These are phyloP conservation scores for Amblyjoppa proteus DNA, from an alignment of 2,888 invertebrate genomes.

Conservation along the genomic window DNA sequence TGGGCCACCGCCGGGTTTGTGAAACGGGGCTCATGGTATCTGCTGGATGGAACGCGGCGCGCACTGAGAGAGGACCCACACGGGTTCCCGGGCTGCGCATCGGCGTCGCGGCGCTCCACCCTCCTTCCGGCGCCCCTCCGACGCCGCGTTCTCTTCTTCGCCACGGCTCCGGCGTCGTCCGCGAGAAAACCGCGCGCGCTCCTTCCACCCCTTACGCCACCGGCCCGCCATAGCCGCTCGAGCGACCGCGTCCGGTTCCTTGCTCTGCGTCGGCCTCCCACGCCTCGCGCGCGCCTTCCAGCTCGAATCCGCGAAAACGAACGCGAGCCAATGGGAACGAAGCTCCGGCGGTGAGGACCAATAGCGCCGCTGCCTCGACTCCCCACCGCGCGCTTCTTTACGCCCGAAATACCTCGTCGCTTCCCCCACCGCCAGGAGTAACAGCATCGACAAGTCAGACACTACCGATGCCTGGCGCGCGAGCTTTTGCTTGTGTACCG, in stretches of 20 bases:
- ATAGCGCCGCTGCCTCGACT: conserved; percentile 47
- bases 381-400: conserved; percentile 58
- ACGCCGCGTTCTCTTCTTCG: conserved; percentile 25
- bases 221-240: conserved; percentile 22
- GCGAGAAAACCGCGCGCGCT: conserved; percentile 23
- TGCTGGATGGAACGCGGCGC: conserved; percentile 67
- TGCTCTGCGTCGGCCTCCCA: conserved; percentile 59
- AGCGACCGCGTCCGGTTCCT: conserved; percentile 47
- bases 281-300: conserved; percentile 54
- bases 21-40: conserved; percentile 79
- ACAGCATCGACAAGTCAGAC: conserved; percentile 60
- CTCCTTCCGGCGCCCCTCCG: conserved; percentile 55
- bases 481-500: conserved; percentile 37
- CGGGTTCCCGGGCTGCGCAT: conserved; percentile 44
- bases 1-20: conserved; percentile 75
- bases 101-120: conserved; percentile 62
- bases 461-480: conserved; percentile 48
- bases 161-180: background rate
- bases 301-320: conserved; percentile 59
- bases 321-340: conserved; percentile 56
- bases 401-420: conserved; percentile 31
- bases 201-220: conserved; percentile 54
- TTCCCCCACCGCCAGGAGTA: conserved; percentile 47
- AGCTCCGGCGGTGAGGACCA: conserved; percentile 55
- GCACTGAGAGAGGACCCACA: conserved; percentile 68